A percentile compares a stretch with the other conserved stretches of the same genome.
Conservation (phyloP, 2,797 vertebrate species). For the Microhierax caerulescens region DNA sequence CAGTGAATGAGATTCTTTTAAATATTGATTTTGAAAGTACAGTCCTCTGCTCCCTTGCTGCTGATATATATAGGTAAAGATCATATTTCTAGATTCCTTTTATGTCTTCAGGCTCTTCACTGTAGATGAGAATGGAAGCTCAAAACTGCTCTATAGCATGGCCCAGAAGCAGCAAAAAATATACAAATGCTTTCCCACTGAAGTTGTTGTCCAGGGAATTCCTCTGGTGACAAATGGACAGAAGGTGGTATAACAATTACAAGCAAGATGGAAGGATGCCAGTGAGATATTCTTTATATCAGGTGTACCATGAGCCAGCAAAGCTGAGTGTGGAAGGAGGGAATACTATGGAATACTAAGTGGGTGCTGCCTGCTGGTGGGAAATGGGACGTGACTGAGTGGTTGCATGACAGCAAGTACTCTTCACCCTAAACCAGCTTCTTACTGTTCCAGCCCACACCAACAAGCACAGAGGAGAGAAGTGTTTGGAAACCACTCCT, state of each 20-base stretch:
- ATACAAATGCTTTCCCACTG: not conserved
- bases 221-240: not conserved
- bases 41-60: not conserved
- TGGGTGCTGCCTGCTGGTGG: not conserved
- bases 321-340: not conserved
- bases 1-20: not conserved
- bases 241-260: not conserved
- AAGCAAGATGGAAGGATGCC: not conserved
- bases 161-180: not conserved
- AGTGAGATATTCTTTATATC: not conserved
- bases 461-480: not conserved
- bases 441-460: not conserved
- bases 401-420: not conserved
- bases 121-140: not conserved
- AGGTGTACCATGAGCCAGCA: not conserved
- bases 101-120: not conserved
- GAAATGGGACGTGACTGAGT: not conserved
- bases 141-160: not conserved
- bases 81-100: not conserved
- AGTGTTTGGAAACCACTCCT: not conserved
- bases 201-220: not conserved
- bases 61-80: not conserved
- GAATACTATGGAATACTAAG: not conserved
- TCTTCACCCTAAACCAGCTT: not conserved
- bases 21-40: not conserved